phyloP scores from a whole-genome alignment of 2,797 vertebrate species.

The Rhabdomys pumilio region DNA sequence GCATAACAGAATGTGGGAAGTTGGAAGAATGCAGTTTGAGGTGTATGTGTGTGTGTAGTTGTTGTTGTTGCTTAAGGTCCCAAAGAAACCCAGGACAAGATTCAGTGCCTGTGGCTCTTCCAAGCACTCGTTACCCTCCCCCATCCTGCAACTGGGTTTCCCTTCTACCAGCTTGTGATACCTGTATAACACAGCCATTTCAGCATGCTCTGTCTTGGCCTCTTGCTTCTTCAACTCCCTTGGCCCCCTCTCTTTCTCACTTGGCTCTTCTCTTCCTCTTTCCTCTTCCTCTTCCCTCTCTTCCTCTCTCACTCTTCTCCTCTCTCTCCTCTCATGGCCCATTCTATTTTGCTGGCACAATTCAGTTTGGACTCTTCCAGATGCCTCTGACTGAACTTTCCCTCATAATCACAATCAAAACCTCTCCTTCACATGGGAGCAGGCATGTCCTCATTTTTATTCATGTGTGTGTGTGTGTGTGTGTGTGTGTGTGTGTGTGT shows the following conservation, averaged over 20 bases:
- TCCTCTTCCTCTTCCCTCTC: not conserved
- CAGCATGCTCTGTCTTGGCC: too few relatives aligned
- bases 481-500: not conserved
- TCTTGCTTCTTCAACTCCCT: not conserved
- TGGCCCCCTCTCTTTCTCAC: too few relatives aligned
- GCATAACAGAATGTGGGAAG: not conserved
- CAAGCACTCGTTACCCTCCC: not conserved
- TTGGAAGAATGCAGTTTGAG: not conserved
- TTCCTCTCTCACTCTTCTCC: fast-evolving
- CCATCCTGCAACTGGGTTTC: not conserved
- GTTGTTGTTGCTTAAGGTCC: not conserved
- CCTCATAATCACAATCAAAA: not conserved
- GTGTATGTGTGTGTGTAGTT: not conserved
- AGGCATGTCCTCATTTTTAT: not conserved
- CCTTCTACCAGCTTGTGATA: not conserved
- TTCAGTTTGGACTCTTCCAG: not conserved
- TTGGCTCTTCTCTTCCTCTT: not conserved
- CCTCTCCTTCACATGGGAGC: not conserved
- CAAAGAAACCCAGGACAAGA: not conserved
- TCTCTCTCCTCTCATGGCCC: not conserved
- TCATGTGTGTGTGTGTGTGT: too few relatives aligned
- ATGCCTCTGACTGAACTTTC: not conserved
- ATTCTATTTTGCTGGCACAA: not conserved
- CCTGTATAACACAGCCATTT: not conserved
- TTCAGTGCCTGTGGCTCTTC: not conserved